These are phyloP conservation scores for Myanophis thanlyinensis DNA, from an alignment of 2,113 vertebrate species.

Conservation along the genomic window DNA sequence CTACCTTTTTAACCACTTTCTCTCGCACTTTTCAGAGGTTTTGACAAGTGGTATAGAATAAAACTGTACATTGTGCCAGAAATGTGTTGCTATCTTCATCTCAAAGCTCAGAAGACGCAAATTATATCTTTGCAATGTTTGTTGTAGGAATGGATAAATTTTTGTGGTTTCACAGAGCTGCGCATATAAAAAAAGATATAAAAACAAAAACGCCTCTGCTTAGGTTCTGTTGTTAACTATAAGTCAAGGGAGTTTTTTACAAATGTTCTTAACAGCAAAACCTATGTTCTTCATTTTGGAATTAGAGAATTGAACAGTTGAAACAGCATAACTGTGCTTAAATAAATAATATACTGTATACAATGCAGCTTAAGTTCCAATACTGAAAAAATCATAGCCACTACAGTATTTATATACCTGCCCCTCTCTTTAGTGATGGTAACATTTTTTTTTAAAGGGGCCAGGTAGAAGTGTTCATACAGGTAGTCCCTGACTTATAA, in stretches of 20 bases:
- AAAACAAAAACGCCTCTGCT: not conserved
- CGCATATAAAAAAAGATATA: not conserved
- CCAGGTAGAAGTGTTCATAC: not conserved
- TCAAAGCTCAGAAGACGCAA: not conserved
- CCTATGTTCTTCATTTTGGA: not conserved
- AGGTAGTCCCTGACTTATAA: not conserved
- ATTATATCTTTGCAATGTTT: not conserved
- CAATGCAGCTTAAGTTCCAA: not conserved
- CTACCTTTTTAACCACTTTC: not conserved
- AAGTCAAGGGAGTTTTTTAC: not conserved
- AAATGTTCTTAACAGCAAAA: not conserved
- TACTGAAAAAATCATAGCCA: not conserved
- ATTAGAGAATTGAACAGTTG: not conserved
- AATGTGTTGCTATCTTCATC: not conserved
- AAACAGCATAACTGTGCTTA: not conserved
- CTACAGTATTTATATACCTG: not conserved
- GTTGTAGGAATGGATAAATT: not conserved
- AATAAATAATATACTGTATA: not conserved
- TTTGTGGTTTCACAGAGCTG: not conserved
- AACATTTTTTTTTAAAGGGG: not conserved
- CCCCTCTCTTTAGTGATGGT: not conserved
- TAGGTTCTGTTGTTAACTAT: not conserved
- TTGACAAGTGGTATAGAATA: not conserved
- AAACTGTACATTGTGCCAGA: not conserved
- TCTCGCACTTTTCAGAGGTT: not conserved